Percentiles rank a stretch among this genome's conserved stretches.
phyloP scores from a whole-genome alignment of 2,113 vertebrate species.

The Reinhardtius hippoglossoides region DNA sequence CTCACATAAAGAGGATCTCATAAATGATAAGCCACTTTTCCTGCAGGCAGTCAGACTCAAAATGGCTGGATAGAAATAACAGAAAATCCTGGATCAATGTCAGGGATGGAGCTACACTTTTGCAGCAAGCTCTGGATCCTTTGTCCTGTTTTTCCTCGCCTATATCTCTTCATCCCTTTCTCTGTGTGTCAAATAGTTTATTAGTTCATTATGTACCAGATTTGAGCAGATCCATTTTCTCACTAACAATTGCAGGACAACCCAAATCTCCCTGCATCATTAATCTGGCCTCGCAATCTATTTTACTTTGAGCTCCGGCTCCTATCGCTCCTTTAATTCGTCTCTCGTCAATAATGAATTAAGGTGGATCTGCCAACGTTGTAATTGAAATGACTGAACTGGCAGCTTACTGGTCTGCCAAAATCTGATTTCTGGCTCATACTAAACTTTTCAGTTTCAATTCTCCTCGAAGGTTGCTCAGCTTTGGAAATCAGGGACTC shows the following conservation, averaged over 20 bases:
- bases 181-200: conserved; percentile 32
- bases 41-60: conserved; percentile 35
- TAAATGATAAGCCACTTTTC: conserved; percentile 33
- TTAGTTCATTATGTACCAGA: conserved; percentile 33
- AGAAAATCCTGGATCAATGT: conserved; percentile 33
- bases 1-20: conserved; percentile 26
- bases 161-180: not conserved
- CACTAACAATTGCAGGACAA: conserved; percentile 23
- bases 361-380: conserved; percentile 43
- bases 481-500: not conserved
- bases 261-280: conserved; percentile 48
- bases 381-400: conserved; percentile 52
- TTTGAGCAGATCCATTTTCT: conserved; percentile 29
- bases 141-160: conserved; percentile 10
- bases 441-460: conserved; percentile 20
- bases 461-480: not conserved
- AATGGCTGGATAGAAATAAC: conserved; percentile 33
- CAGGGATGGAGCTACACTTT: conserved; percentile 13
- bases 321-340: conserved; percentile 31
- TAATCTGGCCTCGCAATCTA: conserved; percentile 37
- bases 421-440: conserved; percentile 36
- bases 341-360: conserved; percentile 67
- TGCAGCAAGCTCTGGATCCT: conserved; percentile 9
- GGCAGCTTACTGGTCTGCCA: conserved; percentile 7
- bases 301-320: conserved; percentile 45